Percentiles rank a stretch among this genome's conserved stretches.
Evolutionary conservation across 2,113 vertebrate genomes (phyloP).

Genomic region (Brachypodius melanocephalos): DNA sequence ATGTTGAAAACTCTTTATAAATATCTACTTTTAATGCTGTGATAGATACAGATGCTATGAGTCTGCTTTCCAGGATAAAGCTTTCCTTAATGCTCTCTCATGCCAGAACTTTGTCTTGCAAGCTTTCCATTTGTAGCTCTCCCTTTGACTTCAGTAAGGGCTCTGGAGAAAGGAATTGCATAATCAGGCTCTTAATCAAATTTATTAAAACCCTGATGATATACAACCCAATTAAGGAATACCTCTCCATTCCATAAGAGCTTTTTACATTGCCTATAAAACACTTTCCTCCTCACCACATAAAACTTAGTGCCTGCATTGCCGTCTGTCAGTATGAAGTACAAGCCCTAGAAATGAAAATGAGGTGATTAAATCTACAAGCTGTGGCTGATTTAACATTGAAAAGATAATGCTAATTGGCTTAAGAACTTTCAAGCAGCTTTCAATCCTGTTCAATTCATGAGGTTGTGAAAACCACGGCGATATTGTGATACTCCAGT

Average conservation of each 20-base stretch:
- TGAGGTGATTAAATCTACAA: constrained; percentile 11
- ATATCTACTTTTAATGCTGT: neutral
- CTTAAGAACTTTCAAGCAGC: neutral
- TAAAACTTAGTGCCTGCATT: neutral
- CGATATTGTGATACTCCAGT: neutral
- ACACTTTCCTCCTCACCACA: constrained; percentile 13
- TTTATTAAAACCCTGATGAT: constrained; percentile 42
- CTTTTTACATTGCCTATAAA: constrained; percentile 56
- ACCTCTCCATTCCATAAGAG: neutral
- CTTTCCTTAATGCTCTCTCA: neutral
- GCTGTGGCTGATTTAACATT: constrained; percentile 16
- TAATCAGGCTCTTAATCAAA: constrained; percentile 27
- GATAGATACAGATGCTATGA: neutral
- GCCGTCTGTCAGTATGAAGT: neutral
- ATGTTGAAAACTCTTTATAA: neutral
- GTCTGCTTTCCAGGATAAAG: neutral
- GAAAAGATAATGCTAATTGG: constrained; percentile 40
- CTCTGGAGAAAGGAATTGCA: neutral
- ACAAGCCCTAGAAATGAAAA: constrained; percentile 30
- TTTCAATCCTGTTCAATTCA: neutral
- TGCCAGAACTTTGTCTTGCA: neutral
- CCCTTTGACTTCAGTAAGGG: neutral
- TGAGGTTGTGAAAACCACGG: neutral
- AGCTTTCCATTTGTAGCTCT: neutral
- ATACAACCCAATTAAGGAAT: constrained; percentile 50